Evolutionary conservation across 2,113 vertebrate species (phyloP).

Genomic region (Amphiprion ocellaris): DNA sequence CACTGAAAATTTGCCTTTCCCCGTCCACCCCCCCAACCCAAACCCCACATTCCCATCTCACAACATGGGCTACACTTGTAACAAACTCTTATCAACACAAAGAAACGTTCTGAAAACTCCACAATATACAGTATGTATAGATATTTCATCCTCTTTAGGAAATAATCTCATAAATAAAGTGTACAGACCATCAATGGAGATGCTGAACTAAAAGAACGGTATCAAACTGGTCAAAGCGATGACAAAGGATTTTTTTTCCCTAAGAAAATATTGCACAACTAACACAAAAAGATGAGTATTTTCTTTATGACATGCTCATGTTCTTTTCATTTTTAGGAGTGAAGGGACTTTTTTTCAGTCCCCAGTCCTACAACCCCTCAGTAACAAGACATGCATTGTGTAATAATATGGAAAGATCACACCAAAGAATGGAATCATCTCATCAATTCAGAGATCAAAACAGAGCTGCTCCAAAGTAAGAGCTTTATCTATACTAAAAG

Average conservation of each 20-base stretch:
- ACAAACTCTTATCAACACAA: conserved; percentile 83
- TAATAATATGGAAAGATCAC: conserved; percentile 49
- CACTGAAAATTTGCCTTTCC: conserved; percentile 63
- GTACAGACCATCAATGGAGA: conserved; percentile 82
- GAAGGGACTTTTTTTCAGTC: conserved; percentile 1
- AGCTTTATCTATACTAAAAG: conserved; percentile 9
- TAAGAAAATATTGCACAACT: conserved; percentile 90
- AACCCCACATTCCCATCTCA: conserved; percentile 43
- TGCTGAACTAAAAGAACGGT: conserved; percentile 61
- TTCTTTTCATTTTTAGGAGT: conserved; percentile 50
- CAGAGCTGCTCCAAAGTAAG: conserved; percentile 35
- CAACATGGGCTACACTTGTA: conserved; percentile 71
- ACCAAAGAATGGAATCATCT: conserved; percentile 56
- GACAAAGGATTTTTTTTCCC: conserved; percentile 67
- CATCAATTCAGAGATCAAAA: conserved; percentile 49
- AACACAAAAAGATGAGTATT: conserved; percentile 77
- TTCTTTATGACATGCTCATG: conserved; percentile 68
- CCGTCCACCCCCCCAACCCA: conserved; percentile 11
- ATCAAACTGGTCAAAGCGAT: conserved; percentile 73
- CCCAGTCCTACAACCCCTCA: conserved; percentile 31
- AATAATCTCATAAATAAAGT: conserved; percentile 89
- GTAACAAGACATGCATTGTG: conserved; percentile 64
- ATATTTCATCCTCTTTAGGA: conserved; percentile 77
- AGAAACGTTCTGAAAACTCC: conserved; percentile 75
- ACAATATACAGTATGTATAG: conserved; percentile 82